Percentiles rank a stretch among this genome's conserved stretches.
These are phyloP conservation scores for Neoarius graeffei DNA, from an alignment of 2,113 vertebrate genomes.

Conservation along the genomic window DNA sequence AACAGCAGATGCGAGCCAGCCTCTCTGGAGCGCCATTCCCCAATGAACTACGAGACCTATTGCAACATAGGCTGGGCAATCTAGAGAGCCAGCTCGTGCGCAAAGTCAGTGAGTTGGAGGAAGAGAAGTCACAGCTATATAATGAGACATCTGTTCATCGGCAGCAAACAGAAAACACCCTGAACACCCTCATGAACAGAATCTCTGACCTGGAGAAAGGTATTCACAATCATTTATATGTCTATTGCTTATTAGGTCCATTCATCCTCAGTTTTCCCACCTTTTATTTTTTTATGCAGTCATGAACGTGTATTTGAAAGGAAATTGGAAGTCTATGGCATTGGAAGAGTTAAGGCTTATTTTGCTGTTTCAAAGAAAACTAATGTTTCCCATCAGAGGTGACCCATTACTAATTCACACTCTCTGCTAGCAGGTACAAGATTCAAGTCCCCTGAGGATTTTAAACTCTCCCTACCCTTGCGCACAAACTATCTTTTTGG, in stretches of 20 bases:
- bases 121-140: conserved; percentile 88
- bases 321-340: background rate
- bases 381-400: conserved; percentile 18
- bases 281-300: background rate
- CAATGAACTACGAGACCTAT: conserved; percentile 85
- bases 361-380: conserved; percentile 20
- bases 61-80: conserved; percentile 86
- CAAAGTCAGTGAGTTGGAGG: conserved; percentile 91
- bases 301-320: background rate
- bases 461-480: conserved; percentile 85
- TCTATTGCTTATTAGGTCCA: background rate
- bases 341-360: background rate
- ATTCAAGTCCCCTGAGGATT: conserved; percentile 91
- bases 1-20: conserved; percentile 89
- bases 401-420: conserved; percentile 36
- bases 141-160: conserved; percentile 89
- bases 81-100: conserved; percentile 89
- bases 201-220: conserved; percentile 93
- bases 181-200: conserved; percentile 87
- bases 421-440: conserved; percentile 71
- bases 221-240: conserved; percentile 51
- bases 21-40: conserved; percentile 80
- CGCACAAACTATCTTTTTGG: conserved; percentile 92
- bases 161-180: conserved; percentile 85
- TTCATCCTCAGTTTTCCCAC: background rate